Evolutionary conservation across 2,113 vertebrate species (phyloP).

Genomic region (Barnardius zonarius): DNA sequence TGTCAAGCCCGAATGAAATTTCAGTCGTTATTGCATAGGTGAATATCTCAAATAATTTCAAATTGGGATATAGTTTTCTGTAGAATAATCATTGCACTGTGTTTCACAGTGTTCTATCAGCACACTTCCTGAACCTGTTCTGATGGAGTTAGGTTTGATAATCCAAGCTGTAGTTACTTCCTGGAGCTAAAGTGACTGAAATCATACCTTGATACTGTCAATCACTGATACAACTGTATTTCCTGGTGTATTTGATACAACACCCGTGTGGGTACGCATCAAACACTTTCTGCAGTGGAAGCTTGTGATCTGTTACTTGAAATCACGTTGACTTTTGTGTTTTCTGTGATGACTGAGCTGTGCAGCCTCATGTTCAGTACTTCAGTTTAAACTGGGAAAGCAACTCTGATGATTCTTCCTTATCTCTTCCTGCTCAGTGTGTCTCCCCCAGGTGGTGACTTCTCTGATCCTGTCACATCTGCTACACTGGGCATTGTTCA

Average conservation of each 20-base stretch:
- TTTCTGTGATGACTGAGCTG: background rate
- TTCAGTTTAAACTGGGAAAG: background rate
- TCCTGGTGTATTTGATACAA: background rate
- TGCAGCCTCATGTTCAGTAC: background rate
- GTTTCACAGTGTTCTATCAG: background rate
- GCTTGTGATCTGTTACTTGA: background rate
- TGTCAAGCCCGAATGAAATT: background rate
- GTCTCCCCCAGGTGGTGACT: constrained; percentile 96
- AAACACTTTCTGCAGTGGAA: background rate
- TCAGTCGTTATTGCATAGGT: background rate
- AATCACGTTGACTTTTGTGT: background rate
- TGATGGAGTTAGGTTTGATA: background rate
- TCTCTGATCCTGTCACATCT: constrained; percentile 97
- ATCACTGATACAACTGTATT: background rate
- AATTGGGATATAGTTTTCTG: background rate
- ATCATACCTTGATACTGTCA: background rate
- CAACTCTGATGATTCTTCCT: background rate
- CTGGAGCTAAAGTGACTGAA: background rate
- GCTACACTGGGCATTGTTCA: constrained; percentile 97
- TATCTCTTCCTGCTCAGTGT: constrained; percentile 77
- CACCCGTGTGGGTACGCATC: background rate
- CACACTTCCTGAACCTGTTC: background rate
- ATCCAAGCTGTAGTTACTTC: background rate
- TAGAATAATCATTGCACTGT: background rate
- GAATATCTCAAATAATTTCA: background rate